Evolutionary conservation across 1,140 invertebrate genomes (phyloP), one percentile per base, ranked within the genome.

Genomic region (Neomicropteryx cornuta): DNA sequence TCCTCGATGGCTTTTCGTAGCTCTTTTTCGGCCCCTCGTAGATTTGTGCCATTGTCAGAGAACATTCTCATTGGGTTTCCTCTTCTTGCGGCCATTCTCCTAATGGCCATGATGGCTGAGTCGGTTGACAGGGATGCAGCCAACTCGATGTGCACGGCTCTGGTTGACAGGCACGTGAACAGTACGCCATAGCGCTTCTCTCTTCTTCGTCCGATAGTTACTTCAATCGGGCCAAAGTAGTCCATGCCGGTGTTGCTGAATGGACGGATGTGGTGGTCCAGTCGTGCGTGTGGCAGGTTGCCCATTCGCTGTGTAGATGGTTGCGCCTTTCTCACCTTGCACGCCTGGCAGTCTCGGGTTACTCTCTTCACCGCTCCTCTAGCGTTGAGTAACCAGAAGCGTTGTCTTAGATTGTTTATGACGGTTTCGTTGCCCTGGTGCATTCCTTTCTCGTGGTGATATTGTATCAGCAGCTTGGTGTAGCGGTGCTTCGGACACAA

Each of bases 101-200:
- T 38, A 2, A 67, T 27, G 22, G 50, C 43, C 31, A 46, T 47
- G 16, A 65, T 31, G 46, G 55, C 58, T 3, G 42, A 43, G 24
- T 57, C 49, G 4, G 58, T 58, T 8, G 45, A 40, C 5, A 68
- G 33, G 14, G 42, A 47, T 13, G 44, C 44, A 1, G 49, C 51
- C 0, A 59, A 18, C 39, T 69, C 63, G 2, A 69, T 17, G 40
- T 71, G 64, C 3, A 70, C 46, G 0, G 61, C 63, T 35, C 62
- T 46, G 2, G 49, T 52, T 39, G 29, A 49, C 33, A 42, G 38
- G 35, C 57, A 62, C 0, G 57, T 67, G 28, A 60, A 60, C 3
- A 71, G 5, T 3, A 45, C 50, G 8, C 59, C 45, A 38, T 50
- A 63, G 3, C 50, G 36, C 30, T 65, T 62, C 21, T 54, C 43